These are phyloP conservation scores for Mylabris sibirica DNA, from an alignment of 2,888 invertebrate species.

Conservation along the genomic window DNA sequence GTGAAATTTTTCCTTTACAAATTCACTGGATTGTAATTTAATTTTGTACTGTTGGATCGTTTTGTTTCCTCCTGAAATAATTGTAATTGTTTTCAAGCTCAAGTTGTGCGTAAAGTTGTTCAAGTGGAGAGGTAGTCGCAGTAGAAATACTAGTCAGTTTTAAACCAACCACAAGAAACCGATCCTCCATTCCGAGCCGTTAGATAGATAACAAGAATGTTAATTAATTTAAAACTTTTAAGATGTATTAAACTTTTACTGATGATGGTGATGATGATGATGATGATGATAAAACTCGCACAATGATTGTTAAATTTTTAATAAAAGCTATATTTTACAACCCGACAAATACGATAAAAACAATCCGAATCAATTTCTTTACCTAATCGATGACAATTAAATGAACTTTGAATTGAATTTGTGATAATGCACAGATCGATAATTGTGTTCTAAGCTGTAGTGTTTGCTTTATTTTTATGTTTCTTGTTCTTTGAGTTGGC, in stretches of 20 bases:
- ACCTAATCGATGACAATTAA: neutral
- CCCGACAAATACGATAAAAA: conserved; percentile 5
- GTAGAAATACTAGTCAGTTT: conserved; percentile 29
- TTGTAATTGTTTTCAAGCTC: conserved; percentile 45
- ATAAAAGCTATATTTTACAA: conserved; percentile 35
- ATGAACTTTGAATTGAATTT: neutral
- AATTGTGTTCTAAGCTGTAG: neutral
- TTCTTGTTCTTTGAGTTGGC: neutral
- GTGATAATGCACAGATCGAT: neutral
- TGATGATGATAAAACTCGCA: conserved; percentile 42
- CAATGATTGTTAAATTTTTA: conserved; percentile 40
- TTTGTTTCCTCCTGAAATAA: conserved; percentile 43
- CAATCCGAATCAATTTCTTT: neutral
- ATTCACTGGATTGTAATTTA: conserved; percentile 40
- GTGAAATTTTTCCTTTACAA: conserved; percentile 24
- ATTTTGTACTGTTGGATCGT: conserved; percentile 38
- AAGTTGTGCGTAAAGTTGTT: conserved; percentile 38
- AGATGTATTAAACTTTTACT: conserved; percentile 52
- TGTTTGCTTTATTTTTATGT: neutral
- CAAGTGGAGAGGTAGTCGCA: conserved; percentile 29
- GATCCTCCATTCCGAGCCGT: conserved; percentile 53
- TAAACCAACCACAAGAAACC: conserved; percentile 48
- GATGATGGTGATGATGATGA: conserved; percentile 29
- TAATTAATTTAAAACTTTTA: conserved; percentile 58
- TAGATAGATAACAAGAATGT: conserved; percentile 58